These are phyloP conservation scores for Papilio protenor DNA, from an alignment of 2,888 invertebrate genomes.

Conservation along the genomic window DNA sequence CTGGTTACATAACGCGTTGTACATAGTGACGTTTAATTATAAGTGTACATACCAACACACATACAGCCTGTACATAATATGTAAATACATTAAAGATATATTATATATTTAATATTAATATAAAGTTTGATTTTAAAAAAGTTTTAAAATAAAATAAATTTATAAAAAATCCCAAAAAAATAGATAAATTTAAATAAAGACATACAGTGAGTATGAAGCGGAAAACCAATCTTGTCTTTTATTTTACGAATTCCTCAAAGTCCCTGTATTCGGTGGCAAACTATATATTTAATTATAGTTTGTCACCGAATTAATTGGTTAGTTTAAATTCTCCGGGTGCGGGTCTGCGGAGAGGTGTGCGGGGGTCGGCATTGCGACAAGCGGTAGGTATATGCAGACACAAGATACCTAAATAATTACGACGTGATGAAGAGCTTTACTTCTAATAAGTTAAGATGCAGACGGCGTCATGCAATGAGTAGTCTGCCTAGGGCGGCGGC, in stretches of 20 bases:
- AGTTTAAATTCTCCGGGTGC: too few relatives aligned
- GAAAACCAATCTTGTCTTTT: constrained; percentile 75
- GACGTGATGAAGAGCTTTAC: too few relatives aligned
- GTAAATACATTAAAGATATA: constrained; percentile 79
- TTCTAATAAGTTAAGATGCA: not conserved
- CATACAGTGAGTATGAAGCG: constrained; percentile 82
- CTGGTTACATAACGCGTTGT: constrained; percentile 49
- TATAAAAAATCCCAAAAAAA: constrained; percentile 75
- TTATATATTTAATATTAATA: constrained; percentile 78
- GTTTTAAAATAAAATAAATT: constrained; percentile 76
- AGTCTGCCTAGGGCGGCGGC: too few relatives aligned
- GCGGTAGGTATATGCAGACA: not conserved
- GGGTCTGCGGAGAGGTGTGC: not conserved
- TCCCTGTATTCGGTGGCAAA: not conserved
- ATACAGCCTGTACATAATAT: constrained; percentile 71
- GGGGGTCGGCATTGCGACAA: not conserved
- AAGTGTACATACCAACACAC: constrained; percentile 65
- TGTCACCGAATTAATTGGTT: too few relatives aligned
- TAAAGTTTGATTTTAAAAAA: constrained; percentile 78
- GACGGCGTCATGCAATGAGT: not conserved
- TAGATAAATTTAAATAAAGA: constrained; percentile 76
- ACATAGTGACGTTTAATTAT: constrained; percentile 52
- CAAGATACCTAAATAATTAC: not conserved
- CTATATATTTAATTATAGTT: too few relatives aligned
- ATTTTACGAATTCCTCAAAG: constrained; percentile 54